phyloP scores from a whole-genome alignment of 2,888 invertebrate genomes.

The Doris montereyensis region DNA sequence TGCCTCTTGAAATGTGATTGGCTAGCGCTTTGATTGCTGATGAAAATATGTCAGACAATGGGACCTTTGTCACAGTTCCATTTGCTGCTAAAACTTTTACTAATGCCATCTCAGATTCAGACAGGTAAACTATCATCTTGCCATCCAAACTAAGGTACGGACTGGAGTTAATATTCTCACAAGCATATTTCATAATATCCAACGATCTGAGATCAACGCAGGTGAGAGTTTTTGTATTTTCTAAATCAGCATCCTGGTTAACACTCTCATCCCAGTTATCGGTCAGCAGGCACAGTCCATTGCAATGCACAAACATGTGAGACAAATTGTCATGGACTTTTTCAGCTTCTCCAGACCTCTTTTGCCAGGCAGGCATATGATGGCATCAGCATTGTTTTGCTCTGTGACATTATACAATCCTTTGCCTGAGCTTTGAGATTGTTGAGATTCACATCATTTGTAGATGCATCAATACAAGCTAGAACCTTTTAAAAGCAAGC shows the following conservation, averaged over 20 bases:
- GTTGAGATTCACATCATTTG: constrained; percentile 46
- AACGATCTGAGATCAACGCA: background rate
- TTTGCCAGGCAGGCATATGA: constrained; percentile 55
- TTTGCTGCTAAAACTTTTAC: background rate
- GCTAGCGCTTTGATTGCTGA: background rate
- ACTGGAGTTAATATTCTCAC: background rate
- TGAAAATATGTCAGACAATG: background rate
- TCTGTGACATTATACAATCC: constrained; percentile 44
- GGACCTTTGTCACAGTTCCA: background rate
- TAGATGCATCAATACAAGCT: constrained; percentile 47
- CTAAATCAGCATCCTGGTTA: background rate
- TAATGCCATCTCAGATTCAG: background rate
- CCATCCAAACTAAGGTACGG: constrained; percentile 9
- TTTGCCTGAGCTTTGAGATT: constrained; percentile 48
- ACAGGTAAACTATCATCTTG: constrained; percentile 10
- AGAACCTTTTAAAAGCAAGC: constrained; percentile 55
- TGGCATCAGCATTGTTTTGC: constrained; percentile 54
- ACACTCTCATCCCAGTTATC: background rate
- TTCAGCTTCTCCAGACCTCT: constrained; percentile 43
- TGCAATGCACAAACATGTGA: background rate
- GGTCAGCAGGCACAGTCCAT: background rate
- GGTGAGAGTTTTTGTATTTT: background rate
- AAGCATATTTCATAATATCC: constrained; percentile 10
- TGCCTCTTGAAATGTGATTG: background rate
- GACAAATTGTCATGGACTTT: constrained; percentile 3